Base-by-base conservation (phyloP, 2,113 vertebrate species). In the Fregetta grallaria region DNA sequence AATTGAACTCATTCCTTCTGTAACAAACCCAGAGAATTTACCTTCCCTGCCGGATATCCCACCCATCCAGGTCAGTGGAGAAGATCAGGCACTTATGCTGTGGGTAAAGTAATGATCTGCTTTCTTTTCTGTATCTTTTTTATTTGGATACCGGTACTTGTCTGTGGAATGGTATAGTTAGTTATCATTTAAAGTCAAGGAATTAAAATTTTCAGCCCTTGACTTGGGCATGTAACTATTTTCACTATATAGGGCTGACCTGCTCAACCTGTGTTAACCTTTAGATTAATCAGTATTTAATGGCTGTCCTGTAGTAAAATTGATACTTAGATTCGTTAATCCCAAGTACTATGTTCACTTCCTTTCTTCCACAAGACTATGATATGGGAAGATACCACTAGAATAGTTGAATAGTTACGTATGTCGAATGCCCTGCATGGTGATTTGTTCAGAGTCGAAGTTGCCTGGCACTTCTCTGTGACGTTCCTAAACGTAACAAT, bases 21-120 rank as follows among this genome's bases (percentile, higher is more conserved):
- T 99, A 79, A 99, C 99, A 89, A 99, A 99, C 92, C 99, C 99
- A 7, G 99, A 99, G 97, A 99, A 99, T 96, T 98, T 99, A 91
- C 99, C 99, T 78, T 99, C 99, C 21, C 96, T 99, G 85, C 99
- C 99, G 1, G 99, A 99, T 97, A 99, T 99, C 96, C 99, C 99
- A 7, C 99, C 99, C 72, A 99, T 99, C 96, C 99, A 99, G 99
- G 99, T 99, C 92, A 97, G 98, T 98, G 92, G 55, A 55, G 70
- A 40, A 55, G 34, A 70, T 29, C n/a, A 53, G 36, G 19, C 25
- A 18, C 19, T 89, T 32, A 9, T 0, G 5, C 30, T n/a, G 26
- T 8, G 29, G 27, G 30, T 47, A 23, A 44, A 52, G 20, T 40
- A 18, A 45, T 32, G 30, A 40, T 23, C 50, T 67, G 30, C 82